Conservation (phyloP, 2,797 vertebrate species). For the Channallabes apus region DNA sequence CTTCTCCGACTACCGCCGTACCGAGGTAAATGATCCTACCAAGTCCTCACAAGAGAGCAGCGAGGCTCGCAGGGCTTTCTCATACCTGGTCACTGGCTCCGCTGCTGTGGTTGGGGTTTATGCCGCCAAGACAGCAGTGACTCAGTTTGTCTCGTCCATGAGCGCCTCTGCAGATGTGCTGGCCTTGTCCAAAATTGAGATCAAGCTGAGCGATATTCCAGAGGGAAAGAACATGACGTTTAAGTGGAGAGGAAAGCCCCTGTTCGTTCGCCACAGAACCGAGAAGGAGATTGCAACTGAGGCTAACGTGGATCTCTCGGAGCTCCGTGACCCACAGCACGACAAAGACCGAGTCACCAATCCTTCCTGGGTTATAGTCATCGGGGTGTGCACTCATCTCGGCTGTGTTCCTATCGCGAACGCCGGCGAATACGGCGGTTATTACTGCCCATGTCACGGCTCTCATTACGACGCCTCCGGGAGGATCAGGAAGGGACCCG, state of each 20-base stretch:
- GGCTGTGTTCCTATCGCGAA: constrained; percentile 93
- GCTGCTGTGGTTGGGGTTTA: constrained; percentile 77
- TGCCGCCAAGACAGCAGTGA: constrained; percentile 80
- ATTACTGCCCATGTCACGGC: constrained; percentile 93
- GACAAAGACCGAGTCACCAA: constrained; percentile 85
- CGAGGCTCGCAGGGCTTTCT: constrained; percentile 79
- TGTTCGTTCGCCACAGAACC: constrained; percentile 89
- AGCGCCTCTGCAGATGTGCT: constrained; percentile 89
- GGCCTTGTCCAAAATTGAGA: constrained; percentile 87
- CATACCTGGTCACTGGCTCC: constrained; percentile 84
- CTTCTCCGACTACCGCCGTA: constrained; percentile 83
- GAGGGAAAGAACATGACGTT: constrained; percentile 93
- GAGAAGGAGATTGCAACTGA: constrained; percentile 83
- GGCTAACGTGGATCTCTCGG: constrained; percentile 72
- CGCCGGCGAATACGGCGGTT: constrained; percentile 88
- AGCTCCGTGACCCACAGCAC: constrained; percentile 86
- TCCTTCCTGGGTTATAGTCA: constrained; percentile 83
- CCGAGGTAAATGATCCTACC: constrained; percentile 73
- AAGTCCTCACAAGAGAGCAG: constrained; percentile 79
- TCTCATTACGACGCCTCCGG: constrained; percentile 94
- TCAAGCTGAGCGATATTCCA: constrained; percentile 86
- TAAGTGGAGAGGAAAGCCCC: constrained; percentile 90
- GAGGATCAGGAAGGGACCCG: constrained; percentile 88
- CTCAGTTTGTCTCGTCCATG: constrained; percentile 88
- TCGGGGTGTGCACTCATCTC: constrained; percentile 90